Evolutionary conservation across 2,888 invertebrate genomes (phyloP), one percentile per base, ranked within the genome.

Genomic region (Coleophora deauratella): DNA sequence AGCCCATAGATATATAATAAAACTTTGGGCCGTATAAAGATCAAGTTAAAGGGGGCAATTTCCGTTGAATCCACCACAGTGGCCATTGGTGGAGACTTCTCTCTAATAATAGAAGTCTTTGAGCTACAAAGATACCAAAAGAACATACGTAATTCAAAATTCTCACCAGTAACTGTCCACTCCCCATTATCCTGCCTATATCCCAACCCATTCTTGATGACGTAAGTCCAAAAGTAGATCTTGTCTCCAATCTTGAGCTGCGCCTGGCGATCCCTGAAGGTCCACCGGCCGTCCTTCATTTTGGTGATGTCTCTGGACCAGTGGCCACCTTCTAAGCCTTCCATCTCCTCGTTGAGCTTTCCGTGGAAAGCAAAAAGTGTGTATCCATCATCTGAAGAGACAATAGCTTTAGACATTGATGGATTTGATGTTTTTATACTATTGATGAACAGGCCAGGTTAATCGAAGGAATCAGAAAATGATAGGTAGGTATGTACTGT

Each of bases 161-260:
- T 21, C 37, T 32, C 50, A 89, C 89, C 86, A 46, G 72, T 73
- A 1, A 90, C 88, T 2, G 64, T 78, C 76, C 88, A 88, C 41
- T 78, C 74, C 30, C 90, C 89, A 60, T 91, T 88, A 45, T 91
- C 87, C 53, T 90, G 88, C n/a, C 90, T 80, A 59, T 92, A 92
- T 0, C 93, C 93, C 15, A 91, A 63, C 0, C 91, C 91, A 49
- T 90, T 76, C 57, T 89, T 90, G 37, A 91, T 85, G 0, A 91
- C 91, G 57, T 89, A 92, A 0, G 92, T 88, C 93, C 93, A 94
- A 65, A 90, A 93, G 66, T 93, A 91, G 14, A 94, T 66, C 2
- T 77, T 87, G 59, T 94, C 93, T 0, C 92, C 92, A 0, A 78
- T 55, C 52, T 90, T 89, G n/a, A 94, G 63, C 42, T 69, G 54